Base-by-base conservation (phyloP, 2,888 invertebrate species). In the Cryptus viduatorius region DNA sequence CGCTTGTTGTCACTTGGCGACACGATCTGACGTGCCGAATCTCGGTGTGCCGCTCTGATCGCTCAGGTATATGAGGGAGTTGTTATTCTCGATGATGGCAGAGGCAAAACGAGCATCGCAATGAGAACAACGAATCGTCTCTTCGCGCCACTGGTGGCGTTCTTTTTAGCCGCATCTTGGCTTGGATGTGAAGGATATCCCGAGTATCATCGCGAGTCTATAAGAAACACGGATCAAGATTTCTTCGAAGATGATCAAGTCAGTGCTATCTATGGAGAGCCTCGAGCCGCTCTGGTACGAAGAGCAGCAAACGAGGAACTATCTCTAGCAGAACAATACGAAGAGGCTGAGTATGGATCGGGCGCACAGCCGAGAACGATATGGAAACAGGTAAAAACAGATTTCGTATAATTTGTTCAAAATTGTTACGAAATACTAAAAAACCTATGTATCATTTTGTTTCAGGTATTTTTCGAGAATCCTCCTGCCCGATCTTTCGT, bases 11-110 rank as follows among this genome's bases (percentile, higher is more conserved):
- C 46, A n/a, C 31, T 79, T 24, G 7, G 16, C 31, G 76, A 67
- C 71, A 79, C 76, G 73, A 73, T 73, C 79, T 64, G 31, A 69
- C 69, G 68, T 69, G 68, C 16, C 46, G 46, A 72, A 72, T 68
- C 42, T 24, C 31, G 37, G 4, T 16, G 44, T 8, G 14, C 0
- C 24, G 4, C 8, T 44, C 12, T 8, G 48, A 56, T 24, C n/a
- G n/a, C 14, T 14, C 48, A 24, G 31, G 56, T 82, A 82, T 72
- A 82, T 78, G 64, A 48, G 65, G 46, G 16, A 7, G 19, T 10
- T 53, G 44, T 7, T 4, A 50, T 56, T 19, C 46, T 53, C 65
- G 42, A 37, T 37, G 42, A 19, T 53, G 71, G n/a, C 71, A 79
- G 79, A 53, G 65, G 65, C 71, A 72, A 77, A 1, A 65, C 69